Conservation (phyloP, 2,888 invertebrate species). For the Synanthedon andrenaeformis region DNA sequence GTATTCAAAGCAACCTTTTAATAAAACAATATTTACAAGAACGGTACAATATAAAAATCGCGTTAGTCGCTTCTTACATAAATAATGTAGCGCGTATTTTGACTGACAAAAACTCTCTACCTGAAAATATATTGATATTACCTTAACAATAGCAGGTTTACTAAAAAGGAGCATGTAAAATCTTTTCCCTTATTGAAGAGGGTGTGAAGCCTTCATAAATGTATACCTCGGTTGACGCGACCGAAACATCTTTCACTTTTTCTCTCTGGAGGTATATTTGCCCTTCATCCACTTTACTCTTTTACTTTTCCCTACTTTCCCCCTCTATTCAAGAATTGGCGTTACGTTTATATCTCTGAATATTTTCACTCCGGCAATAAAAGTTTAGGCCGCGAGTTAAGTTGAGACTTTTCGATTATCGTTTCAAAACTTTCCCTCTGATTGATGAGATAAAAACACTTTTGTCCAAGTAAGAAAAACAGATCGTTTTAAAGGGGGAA, state of each 20-base stretch:
- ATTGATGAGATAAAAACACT: conserved; percentile 15
- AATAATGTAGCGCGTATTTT: neutral
- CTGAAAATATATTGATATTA: neutral
- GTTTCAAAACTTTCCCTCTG: conserved; percentile 10
- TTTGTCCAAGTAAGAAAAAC: conserved; percentile 8
- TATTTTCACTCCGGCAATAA: conserved; percentile 14
- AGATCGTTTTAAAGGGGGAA: conserved; percentile 4
- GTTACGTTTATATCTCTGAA: conserved; percentile 26
- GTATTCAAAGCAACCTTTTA: no score
- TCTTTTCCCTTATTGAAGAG: conserved; percentile 23
- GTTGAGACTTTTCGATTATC: conserved; percentile 7
- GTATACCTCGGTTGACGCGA: conserved; percentile 46
- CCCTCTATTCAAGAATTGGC: conserved; percentile 24
- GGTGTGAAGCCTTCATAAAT: conserved; percentile 45
- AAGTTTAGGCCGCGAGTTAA: conserved; percentile 8
- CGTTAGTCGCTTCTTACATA: neutral
- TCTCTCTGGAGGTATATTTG: conserved; percentile 43
- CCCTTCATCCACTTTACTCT: conserved; percentile 44
- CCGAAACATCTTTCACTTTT: conserved; percentile 50
- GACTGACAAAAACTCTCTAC: neutral
- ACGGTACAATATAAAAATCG: no score
- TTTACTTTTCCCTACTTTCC: conserved; percentile 30
- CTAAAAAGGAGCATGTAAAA: conserved; percentile 27
- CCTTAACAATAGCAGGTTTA: conserved; percentile 26
- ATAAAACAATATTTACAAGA: no score